Evolutionary conservation across 92 coral and sea anemone species (phyloP).

Genomic region (Anthopleura xanthogrammica): DNA sequence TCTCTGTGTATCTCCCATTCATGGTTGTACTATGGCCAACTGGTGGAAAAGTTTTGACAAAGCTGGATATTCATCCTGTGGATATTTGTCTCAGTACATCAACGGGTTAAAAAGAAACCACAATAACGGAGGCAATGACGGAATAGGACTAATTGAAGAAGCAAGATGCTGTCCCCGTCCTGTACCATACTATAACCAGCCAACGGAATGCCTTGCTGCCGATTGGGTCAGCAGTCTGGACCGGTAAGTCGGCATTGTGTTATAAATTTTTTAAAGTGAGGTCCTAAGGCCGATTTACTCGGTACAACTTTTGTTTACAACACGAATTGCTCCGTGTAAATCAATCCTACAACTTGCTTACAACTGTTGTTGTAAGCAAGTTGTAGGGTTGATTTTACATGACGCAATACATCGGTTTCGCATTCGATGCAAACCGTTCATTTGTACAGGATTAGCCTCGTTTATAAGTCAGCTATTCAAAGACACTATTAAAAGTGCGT

Average conservation of each 20-base stretch:
- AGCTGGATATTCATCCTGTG: background rate
- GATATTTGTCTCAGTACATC: background rate
- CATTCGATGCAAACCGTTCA: no score
- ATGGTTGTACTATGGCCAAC: constrained; percentile 5
- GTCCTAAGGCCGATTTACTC: no score
- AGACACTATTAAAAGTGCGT: no score
- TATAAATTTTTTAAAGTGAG: no score
- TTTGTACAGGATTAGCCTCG: no score
- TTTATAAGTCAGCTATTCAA: no score
- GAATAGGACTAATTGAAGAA: constrained; percentile 10
- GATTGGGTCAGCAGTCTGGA: background rate
- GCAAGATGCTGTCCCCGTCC: constrained; percentile 22
- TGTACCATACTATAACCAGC: background rate
- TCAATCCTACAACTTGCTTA: no score
- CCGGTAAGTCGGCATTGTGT: background rate
- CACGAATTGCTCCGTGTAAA: no score
- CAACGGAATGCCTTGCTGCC: constrained; percentile 3
- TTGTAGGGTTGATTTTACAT: no score
- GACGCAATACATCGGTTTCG: no score
- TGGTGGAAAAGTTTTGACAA: constrained; percentile 8
- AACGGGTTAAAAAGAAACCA: background rate
- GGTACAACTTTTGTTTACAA: no score
- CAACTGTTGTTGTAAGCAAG: no score
- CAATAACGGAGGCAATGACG: background rate
- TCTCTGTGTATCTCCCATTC: background rate